These are phyloP conservation scores for Xiphophorus birchmanni DNA, from an alignment of 2,797 vertebrate genomes.

Conservation along the genomic window DNA sequence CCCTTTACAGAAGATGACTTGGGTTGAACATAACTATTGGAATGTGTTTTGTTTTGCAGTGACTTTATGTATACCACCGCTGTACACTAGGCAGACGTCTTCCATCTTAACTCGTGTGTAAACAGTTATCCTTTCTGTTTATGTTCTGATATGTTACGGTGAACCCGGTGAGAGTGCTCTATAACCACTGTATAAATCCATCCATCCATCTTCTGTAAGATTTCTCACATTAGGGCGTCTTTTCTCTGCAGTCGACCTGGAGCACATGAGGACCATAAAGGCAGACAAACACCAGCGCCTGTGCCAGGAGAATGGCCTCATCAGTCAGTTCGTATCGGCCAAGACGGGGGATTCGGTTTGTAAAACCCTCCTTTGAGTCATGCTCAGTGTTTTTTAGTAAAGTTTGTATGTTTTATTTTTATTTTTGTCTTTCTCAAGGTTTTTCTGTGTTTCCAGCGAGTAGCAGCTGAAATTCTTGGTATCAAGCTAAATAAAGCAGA, in stretches of 20 bases:
- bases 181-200: constrained; percentile 54
- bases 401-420: constrained; percentile 7
- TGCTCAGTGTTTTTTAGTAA: neutral
- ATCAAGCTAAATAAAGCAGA: constrained; percentile 99
- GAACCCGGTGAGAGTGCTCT: constrained; percentile 52
- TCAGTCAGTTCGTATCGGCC: constrained; percentile 96
- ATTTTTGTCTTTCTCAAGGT: constrained; percentile 79
- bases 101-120: constrained; percentile 62
- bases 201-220: constrained; percentile 47
- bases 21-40: constrained; percentile 60
- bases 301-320: constrained; percentile 94
- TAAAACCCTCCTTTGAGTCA: constrained; percentile 39
- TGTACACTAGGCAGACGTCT: constrained; percentile 57
- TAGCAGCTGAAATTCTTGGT: constrained; percentile 96
- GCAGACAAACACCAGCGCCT: constrained; percentile 94
- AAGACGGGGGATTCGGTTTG: constrained; percentile 98
- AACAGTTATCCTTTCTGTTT: constrained; percentile 74
- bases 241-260: constrained; percentile 91
- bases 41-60: constrained; percentile 54
- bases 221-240: constrained; percentile 51
- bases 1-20: constrained; percentile 18
- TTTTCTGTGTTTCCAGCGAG: constrained; percentile 96
- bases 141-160: constrained; percentile 58
- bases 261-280: constrained; percentile 97
- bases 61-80: constrained; percentile 22